A percentile compares a stretch with the other conserved stretches of the same genome.
phyloP scores from a whole-genome alignment of 2,113 vertebrate species.

The Blennius ocellaris region DNA sequence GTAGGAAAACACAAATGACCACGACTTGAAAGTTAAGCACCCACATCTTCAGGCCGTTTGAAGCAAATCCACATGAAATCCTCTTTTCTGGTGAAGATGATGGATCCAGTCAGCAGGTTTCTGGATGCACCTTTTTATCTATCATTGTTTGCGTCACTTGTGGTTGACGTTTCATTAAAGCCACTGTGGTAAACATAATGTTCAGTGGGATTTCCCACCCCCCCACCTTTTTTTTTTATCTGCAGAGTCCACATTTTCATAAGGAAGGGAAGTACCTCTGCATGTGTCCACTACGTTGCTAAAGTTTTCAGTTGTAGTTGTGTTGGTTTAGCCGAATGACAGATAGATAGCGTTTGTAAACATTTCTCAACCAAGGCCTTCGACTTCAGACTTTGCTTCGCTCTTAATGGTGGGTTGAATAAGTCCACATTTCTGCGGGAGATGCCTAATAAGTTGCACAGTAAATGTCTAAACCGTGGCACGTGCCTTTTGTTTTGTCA shows the following conservation, averaged over 20 bases:
- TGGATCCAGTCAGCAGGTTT: not conserved
- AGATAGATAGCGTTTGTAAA: no score
- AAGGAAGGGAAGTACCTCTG: conserved; percentile 34
- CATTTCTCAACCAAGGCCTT: not conserved
- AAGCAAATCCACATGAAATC: conserved; percentile 2
- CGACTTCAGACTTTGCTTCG: not conserved
- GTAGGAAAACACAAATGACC: conserved; percentile 47
- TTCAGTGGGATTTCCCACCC: conserved; percentile 32
- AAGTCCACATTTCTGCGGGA: not conserved
- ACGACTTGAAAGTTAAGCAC: conserved; percentile 24
- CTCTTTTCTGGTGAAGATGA: not conserved
- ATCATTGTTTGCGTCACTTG: conserved; percentile 17
- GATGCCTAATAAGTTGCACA: not conserved
- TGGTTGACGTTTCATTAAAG: not conserved
- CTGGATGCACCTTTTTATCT: conserved; percentile 38
- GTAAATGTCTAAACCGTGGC: no score
- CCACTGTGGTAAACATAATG: conserved; percentile 24
- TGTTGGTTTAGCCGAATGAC: not conserved
- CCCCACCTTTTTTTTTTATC: conserved; percentile 3
- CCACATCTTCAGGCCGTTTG: conserved; percentile 40
- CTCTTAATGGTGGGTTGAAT: not conserved
- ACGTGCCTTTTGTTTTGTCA: no score
- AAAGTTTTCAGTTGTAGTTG: conserved; percentile 19
- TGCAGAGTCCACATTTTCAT: conserved; percentile 47
- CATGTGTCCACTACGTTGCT: not conserved